Percentiles rank a stretch among this genome's conserved stretches.
These are phyloP conservation scores for Phylloscopus trochilus DNA, from an alignment of 2,113 vertebrate species.

Conservation along the genomic window DNA sequence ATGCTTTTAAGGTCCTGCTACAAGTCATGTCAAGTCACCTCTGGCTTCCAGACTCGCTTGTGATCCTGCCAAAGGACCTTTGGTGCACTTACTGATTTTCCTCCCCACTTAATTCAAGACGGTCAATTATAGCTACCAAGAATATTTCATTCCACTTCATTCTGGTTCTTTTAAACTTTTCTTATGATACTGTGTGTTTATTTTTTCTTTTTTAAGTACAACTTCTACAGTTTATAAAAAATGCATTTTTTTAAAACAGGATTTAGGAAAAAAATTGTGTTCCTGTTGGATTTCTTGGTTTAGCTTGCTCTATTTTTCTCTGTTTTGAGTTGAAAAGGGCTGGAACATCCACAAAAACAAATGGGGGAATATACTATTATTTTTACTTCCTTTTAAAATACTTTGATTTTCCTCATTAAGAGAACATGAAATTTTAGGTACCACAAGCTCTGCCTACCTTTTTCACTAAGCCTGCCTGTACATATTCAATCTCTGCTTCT, in stretches of 20 bases:
- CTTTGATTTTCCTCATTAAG: not conserved
- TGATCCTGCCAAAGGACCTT: not conserved
- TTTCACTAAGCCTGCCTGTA: not conserved
- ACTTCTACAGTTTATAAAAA: not conserved
- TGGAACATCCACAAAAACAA: not conserved
- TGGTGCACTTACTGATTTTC: not conserved
- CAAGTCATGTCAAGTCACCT: not conserved
- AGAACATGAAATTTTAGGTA: not conserved
- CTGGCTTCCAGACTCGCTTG: not conserved
- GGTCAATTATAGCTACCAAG: not conserved
- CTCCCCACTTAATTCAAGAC: not conserved
- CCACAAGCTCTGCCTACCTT: not conserved
- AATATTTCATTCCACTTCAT: not conserved
- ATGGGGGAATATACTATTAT: fast-evolving
- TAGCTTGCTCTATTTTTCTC: not conserved
- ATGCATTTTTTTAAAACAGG: not conserved
- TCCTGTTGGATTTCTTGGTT: not conserved
- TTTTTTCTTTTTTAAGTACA: not conserved
- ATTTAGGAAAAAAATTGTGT: not conserved
- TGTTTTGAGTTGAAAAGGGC: not conserved
- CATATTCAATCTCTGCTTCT: not conserved
- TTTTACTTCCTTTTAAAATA: not conserved
- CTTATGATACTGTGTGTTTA: not conserved
- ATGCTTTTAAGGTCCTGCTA: not conserved
- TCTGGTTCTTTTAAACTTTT: not conserved